Base-by-base conservation (phyloP, 2,888 invertebrate genomes). In the Idaea straminata region DNA sequence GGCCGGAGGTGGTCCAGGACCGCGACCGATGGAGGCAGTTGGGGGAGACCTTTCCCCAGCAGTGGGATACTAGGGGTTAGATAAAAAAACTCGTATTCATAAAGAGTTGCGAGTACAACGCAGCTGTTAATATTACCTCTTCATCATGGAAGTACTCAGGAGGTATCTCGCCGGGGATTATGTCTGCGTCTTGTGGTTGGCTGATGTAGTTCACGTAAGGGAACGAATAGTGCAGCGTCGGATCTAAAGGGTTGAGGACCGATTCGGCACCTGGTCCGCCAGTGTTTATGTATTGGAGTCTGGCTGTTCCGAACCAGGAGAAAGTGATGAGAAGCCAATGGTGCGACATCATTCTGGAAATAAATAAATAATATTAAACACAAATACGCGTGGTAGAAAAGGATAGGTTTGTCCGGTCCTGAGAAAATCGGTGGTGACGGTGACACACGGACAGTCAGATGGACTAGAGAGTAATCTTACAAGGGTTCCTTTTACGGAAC, bases 301-400 rank as follows among this genome's bases (percentile, higher is more conserved):
- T 86, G 66, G 78, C 92, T 15, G 82, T 73, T 66, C 91, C 87
- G 66, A 91, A 73, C 84, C 90, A 91, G 1, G 88, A 83, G 71
- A 88, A 76, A 2, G 83, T 80, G 72, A 91, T 79, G 70, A 92
- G 79, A 57, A 92, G 82, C 89, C 87, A 88, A 67, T 85, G 87
- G 75, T 82, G 82, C 62, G 83, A 79, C 92, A 92, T 92, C 72
- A 59, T 88, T 84, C 91, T 91, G 90, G 16, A 86, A 88, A 69
- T 15, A 58, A 58, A 58, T n/a, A 58, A 6, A 58, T 7, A 6
- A 15, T 58, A 58, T n/a, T n/a, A n/a, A n/a, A n/a, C n/a, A n/a
- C n/a, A n/a, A n/a, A n/a, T n/a, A n/a, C n/a, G 25, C 25, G 25
- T 25, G 25, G 25, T 25, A 25, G 25, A 25, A 25, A 25, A 25